phyloP scores from a whole-genome alignment of 1,140 invertebrate genomes.

The Arctopsyche grandis region DNA sequence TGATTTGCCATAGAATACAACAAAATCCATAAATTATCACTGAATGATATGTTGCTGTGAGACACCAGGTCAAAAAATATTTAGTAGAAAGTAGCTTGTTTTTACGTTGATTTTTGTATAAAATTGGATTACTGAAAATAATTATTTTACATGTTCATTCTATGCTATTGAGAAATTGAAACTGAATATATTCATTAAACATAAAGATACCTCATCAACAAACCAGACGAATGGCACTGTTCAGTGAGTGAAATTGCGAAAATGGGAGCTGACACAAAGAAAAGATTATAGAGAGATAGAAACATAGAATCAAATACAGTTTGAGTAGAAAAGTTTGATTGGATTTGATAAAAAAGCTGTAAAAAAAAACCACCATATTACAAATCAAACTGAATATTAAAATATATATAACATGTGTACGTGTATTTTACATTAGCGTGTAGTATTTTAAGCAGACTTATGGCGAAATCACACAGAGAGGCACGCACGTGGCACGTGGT shows the following conservation, averaged over 20 bases:
- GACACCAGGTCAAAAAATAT: slow-evolving; percentile 75
- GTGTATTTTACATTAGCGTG: no score
- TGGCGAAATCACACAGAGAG: no score
- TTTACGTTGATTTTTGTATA: slow-evolving; percentile 74
- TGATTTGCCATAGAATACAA: slow-evolving; percentile 57
- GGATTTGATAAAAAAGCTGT: slow-evolving; percentile 72
- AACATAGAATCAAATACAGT: slow-evolving; percentile 78
- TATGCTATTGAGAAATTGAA: no score
- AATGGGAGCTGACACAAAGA: slow-evolving; percentile 78
- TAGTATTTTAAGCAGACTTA: no score
- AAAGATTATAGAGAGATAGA: slow-evolving; percentile 79
- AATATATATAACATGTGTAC: background rate
- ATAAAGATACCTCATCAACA: slow-evolving; percentile 66
- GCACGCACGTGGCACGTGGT: no score
- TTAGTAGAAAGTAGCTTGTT: slow-evolving; percentile 74
- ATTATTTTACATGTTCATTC: background rate
- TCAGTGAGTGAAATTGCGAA: slow-evolving; percentile 78
- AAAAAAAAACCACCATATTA: slow-evolving; percentile 58
- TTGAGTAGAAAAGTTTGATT: slow-evolving; percentile 71
- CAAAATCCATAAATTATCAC: slow-evolving; percentile 65
- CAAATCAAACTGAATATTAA: slow-evolving; percentile 55
- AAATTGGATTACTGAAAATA: slow-evolving; percentile 68
- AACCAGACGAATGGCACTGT: slow-evolving; percentile 71
- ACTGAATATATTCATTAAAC: background rate
- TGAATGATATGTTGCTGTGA: slow-evolving; percentile 68